Evolutionary conservation across 2,797 vertebrate genomes (phyloP).

Genomic region (Poliocrania exsul): DNA sequence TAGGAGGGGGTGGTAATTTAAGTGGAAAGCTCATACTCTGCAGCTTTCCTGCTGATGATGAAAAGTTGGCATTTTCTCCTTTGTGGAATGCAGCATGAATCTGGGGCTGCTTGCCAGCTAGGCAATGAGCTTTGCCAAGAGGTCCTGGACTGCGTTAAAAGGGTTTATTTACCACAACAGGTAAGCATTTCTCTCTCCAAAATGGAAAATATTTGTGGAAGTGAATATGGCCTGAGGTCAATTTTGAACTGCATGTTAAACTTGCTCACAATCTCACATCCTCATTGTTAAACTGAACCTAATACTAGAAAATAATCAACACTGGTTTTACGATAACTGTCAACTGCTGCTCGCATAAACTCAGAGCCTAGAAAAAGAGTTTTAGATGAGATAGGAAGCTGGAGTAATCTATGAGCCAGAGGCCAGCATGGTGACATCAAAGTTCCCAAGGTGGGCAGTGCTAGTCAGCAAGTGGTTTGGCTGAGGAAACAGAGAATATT

Average conservation of each 20-base stretch:
- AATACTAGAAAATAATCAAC: constrained; percentile 7
- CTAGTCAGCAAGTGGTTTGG: not conserved
- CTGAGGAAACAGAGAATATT: not conserved
- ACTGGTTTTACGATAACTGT: not conserved
- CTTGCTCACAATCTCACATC: not conserved
- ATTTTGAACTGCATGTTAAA: constrained; percentile 7
- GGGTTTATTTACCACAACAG: constrained; percentile 36
- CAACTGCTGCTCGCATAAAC: not conserved
- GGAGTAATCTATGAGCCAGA: not conserved
- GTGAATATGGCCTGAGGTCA: not conserved
- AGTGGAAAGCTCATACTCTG: constrained; percentile 34
- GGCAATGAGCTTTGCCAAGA: constrained; percentile 37
- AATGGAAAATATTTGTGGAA: constrained; percentile 27
- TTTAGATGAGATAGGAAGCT: not conserved
- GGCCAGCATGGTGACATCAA: not conserved
- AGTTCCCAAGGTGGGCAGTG: not conserved
- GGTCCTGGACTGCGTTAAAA: not conserved
- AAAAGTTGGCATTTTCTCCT: constrained; percentile 60
- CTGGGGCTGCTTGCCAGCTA: constrained; percentile 53
- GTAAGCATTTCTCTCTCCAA: constrained; percentile 46
- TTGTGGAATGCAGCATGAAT: constrained; percentile 68
- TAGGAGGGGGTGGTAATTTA: constrained; percentile 49
- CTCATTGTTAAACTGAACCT: not conserved
- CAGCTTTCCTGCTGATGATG: constrained; percentile 61
- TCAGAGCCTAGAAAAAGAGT: not conserved